Conservation (phyloP, 2,797 vertebrate genomes). For the Myotis vivesi region DNA sequence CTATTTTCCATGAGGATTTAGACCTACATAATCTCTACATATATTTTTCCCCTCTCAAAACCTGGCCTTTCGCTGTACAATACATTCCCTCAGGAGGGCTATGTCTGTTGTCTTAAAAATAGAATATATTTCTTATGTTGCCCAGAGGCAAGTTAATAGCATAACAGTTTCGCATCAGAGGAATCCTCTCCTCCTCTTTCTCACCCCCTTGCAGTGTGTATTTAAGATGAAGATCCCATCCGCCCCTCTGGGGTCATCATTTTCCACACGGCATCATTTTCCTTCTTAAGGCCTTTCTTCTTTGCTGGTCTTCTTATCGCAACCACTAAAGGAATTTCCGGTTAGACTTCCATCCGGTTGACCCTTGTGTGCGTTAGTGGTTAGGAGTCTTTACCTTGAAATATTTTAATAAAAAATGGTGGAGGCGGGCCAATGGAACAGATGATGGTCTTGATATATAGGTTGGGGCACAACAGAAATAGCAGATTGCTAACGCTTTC, state of each 20-base stretch:
- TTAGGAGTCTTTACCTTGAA: neutral
- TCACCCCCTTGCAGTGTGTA: neutral
- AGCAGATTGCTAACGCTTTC: neutral
- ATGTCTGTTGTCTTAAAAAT: constrained; percentile 59
- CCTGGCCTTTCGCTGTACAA: neutral
- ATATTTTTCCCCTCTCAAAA: constrained; percentile 22
- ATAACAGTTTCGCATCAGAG: neutral
- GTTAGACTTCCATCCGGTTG: neutral
- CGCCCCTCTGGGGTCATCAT: neutral
- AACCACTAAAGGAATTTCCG: neutral
- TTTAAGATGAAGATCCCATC: constrained; percentile 6
- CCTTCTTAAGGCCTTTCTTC: neutral
- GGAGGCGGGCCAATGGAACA: neutral
- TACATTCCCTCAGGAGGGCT: constrained; percentile 35
- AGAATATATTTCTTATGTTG: constrained; percentile 23
- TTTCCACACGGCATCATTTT: neutral
- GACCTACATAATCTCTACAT: constrained; percentile 18
- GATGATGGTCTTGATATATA: neutral
- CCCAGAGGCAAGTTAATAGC: constrained; percentile 24
- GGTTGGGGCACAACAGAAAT: neutral
- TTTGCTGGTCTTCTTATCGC: neutral
- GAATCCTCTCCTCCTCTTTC: neutral
- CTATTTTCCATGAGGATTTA: constrained; percentile 29
- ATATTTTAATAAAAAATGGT: neutral
- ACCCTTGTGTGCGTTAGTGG: neutral